A percentile compares a stretch with the other conserved stretches of the same genome.
phyloP scores from a whole-genome alignment of 1,140 invertebrate species.

The Drosophila mojavensis region DNA sequence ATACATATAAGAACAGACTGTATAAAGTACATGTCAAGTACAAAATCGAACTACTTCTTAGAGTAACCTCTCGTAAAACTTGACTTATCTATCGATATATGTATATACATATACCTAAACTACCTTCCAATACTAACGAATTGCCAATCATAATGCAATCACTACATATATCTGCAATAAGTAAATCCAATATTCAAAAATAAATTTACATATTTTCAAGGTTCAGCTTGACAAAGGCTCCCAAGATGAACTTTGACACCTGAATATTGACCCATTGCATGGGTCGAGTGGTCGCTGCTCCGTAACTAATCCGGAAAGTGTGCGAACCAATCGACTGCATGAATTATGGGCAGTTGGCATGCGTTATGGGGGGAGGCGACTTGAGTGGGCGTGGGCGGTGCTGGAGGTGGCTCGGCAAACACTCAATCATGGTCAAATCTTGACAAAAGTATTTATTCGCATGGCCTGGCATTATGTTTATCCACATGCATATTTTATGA shows the following conservation, averaged over 20 bases:
- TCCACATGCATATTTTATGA: slow-evolving; percentile 78
- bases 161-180: too few relatives aligned
- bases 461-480: slow-evolving; percentile 76
- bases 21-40: too few relatives aligned
- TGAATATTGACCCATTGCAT: slow-evolving; percentile 37
- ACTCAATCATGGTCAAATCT: slow-evolving; percentile 77
- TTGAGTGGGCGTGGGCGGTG: not conserved
- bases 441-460: slow-evolving; percentile 75
- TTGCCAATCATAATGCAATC: too few relatives aligned
- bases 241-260: slow-evolving; percentile 30
- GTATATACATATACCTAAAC: too few relatives aligned
- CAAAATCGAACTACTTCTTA: too few relatives aligned
- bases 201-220: too few relatives aligned
- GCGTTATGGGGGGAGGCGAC: not conserved
- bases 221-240: too few relatives aligned
- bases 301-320: slow-evolving; percentile 45
- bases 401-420: slow-evolving; percentile 30
- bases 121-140: too few relatives aligned
- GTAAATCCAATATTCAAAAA: too few relatives aligned
- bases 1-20: too few relatives aligned
- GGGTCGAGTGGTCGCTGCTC: slow-evolving; percentile 21
- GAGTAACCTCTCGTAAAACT: too few relatives aligned
- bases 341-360: slow-evolving; percentile 67
- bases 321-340: slow-evolving; percentile 72
- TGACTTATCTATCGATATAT: too few relatives aligned